Base-by-base conservation (phyloP, 2,113 vertebrate species). In the Andinoacara biseriatus region DNA sequence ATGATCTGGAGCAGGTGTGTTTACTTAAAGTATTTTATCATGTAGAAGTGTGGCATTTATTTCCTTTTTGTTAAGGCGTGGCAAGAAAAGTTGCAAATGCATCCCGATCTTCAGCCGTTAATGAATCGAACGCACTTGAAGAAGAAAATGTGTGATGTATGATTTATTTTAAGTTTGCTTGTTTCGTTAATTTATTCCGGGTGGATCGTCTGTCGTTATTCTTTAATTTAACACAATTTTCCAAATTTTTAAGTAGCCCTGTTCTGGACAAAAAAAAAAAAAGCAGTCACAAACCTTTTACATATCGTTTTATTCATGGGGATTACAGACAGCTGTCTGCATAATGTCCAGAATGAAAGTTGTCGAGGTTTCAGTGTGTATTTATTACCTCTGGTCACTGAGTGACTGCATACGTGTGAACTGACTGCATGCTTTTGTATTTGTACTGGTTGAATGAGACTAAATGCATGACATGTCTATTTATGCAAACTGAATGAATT, bases 151-250 rank as follows among this genome's bases (percentile, higher is more conserved):
- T 90, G 80, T 86, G 46, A 74, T 76, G 29, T 88, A 83, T 89
- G 10, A 78, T 91, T 90, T 79, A 20, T 94, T 94, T 93, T 93
- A 92, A 91, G 82, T 94, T 93, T 10, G 17, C 80, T 89, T 14
- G 26, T 84, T 93, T 89, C 91, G 90, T 92, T 94, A 87, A 93
- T 75, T 94, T 94, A 93, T 94, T 92, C 93, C 93, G 80, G 89
- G 86, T 93, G 67, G 35, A 74, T 90, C 69, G 90, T 91, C 82
- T 89, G 75, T 94, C 84, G 49, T 90, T 94, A 85, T 90, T 85
- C 58, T 90, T 90, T 93, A 81, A 90, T 93, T 92, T 91, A 91
- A 90, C 83, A 91, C 89, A 88, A 58, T 72, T 72, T 88, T 15
- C 40, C 74, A 91, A 78, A 81, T 92, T 94, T 38, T 95, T 94